phyloP scores from a whole-genome alignment of 2,888 invertebrate species.

The Phlogophora meticulosa region DNA sequence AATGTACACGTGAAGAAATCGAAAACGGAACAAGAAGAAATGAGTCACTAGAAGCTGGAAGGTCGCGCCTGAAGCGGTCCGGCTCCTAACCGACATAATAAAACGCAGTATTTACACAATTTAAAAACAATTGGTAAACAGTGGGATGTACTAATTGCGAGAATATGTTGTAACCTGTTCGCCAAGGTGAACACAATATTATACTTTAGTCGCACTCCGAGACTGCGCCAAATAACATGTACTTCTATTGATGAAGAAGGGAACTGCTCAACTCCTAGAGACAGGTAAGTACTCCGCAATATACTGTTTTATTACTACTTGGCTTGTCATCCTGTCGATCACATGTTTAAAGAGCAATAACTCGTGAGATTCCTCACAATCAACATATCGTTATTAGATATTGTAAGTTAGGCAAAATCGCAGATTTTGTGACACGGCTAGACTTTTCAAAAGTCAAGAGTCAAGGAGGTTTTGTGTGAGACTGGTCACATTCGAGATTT shows the following conservation, averaged over 20 bases:
- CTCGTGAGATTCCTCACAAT: not conserved
- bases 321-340: not conserved
- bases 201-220: conserved; percentile 38
- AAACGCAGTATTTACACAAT: conserved; percentile 47
- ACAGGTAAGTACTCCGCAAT: conserved; percentile 23
- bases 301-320: not conserved
- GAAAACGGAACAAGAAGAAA: not conserved
- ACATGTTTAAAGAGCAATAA: not conserved
- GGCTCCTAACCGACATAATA: conserved; percentile 9
- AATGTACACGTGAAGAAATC: not conserved
- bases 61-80: conserved; percentile 6
- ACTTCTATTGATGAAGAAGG: conserved; percentile 12
- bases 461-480: conserved; percentile 41
- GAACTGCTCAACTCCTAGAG: not conserved
- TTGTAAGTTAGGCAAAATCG: conserved; percentile 13
- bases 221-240: conserved; percentile 26
- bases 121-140: conserved; percentile 45
- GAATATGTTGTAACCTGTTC: conserved; percentile 41
- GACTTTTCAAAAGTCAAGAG: conserved; percentile 49
- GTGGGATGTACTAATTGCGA: conserved; percentile 58
- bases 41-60: not conserved
- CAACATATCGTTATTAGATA: not conserved
- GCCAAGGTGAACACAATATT: conserved; percentile 47
- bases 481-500: conserved; percentile 28
- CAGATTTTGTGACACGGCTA: conserved; percentile 20